Evolutionary conservation across 2,113 vertebrate species (phyloP).

Genomic region (Puffinus mauretanicus): DNA sequence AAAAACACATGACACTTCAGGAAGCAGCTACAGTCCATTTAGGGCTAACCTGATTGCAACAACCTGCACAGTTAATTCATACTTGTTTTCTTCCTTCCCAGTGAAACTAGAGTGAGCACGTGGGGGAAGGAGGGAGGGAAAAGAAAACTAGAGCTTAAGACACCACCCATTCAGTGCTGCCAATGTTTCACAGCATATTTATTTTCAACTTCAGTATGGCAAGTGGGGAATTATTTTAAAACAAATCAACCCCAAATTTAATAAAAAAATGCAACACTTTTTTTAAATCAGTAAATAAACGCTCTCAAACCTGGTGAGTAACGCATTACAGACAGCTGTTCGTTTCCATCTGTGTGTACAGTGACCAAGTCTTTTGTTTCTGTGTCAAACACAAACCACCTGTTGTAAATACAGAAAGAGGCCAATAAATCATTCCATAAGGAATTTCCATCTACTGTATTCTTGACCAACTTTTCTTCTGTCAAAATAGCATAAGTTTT

Average conservation of each 20-base stretch:
- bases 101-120: background rate
- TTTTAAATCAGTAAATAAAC: background rate
- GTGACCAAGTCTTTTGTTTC: constrained; percentile 96
- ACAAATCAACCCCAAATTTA: background rate
- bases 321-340: constrained; percentile 94
- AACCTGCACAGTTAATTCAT: background rate
- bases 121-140: background rate
- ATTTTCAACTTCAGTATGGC: background rate
- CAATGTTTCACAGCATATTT: background rate
- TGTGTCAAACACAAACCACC: constrained; percentile 98
- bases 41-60: background rate
- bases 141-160: background rate
- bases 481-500: constrained; percentile 13
- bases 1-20: background rate
- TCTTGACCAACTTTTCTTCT: background rate
- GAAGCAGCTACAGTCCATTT: background rate
- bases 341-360: constrained; percentile 95
- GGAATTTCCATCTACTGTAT: background rate
- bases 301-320: constrained; percentile 87
- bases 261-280: fast-evolving
- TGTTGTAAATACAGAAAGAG: constrained; percentile 69
- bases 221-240: background rate
- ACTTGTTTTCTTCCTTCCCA: background rate
- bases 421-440: background rate
- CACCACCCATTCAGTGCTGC: background rate